Conservation (phyloP, 2,888 invertebrate genomes). For the Zhuqinia jingwanae region DNA sequence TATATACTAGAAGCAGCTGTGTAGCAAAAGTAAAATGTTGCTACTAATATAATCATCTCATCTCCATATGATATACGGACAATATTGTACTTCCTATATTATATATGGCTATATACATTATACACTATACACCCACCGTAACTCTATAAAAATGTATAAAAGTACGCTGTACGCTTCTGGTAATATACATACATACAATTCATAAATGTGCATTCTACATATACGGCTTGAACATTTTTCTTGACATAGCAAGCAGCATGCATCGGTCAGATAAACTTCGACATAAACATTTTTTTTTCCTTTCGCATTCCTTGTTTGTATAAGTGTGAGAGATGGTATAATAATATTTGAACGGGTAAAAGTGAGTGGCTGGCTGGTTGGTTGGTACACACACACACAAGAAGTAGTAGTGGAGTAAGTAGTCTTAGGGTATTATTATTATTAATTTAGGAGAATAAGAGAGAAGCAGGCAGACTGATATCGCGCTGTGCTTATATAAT, state of each 20-base stretch:
- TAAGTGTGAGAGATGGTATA: constrained; percentile 53
- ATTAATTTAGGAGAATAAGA: constrained; percentile 38
- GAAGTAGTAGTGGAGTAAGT: not conserved
- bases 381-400: no score
- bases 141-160: no score
- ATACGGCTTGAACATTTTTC: constrained; percentile 11
- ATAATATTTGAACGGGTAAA: constrained; percentile 51
- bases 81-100: no score
- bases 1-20: not conserved
- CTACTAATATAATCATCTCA: not conserved
- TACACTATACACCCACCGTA: no score
- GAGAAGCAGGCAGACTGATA: constrained; percentile 21
- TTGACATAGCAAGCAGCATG: constrained; percentile 15
- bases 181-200: not conserved
- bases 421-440: constrained; percentile 10
- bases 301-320: constrained; percentile 49
- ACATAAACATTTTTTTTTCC: constrained; percentile 60
- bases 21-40: not conserved
- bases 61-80: no score
- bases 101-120: no score
- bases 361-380: constrained; percentile 46
- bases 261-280: constrained; percentile 62
- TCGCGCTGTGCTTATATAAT: constrained; percentile 20
- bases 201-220: not conserved
- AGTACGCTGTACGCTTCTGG: not conserved